phyloP scores from a whole-genome alignment of 2,113 vertebrate species.

The Percopsis transmontana region DNA sequence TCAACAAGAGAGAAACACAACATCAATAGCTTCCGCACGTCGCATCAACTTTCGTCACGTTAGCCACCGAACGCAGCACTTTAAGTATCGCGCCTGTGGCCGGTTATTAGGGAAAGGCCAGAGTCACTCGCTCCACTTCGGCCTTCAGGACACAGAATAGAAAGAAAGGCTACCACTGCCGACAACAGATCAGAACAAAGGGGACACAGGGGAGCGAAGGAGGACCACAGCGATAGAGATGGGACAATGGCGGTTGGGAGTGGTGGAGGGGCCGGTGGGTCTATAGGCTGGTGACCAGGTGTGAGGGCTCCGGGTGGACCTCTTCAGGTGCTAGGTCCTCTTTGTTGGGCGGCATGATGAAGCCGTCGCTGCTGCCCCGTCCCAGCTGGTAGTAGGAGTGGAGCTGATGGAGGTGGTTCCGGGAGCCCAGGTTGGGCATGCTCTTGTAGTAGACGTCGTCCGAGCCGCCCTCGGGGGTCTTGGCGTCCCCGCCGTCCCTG shows the following conservation, averaged over 20 bases:
- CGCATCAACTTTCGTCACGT: conserved; percentile 48
- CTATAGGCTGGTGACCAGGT: conserved; percentile 99
- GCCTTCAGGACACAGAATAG: conserved; percentile 77
- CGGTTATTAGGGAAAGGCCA: conserved; percentile 69
- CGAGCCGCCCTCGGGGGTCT: conserved; percentile 65
- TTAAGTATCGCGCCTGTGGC: conserved; percentile 43
- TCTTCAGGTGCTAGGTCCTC: conserved; percentile 86
- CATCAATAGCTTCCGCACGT: conserved; percentile 60
- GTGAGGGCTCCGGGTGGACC: conserved; percentile 84
- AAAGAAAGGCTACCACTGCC: conserved; percentile 85
- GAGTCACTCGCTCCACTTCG: conserved; percentile 56
- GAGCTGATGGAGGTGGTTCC: conserved; percentile 92
- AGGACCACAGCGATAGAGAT: conserved; percentile 29
- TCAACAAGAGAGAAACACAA: conserved; percentile 43
- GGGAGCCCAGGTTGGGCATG: conserved; percentile 97
- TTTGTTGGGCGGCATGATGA: conserved; percentile 91
- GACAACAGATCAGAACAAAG: conserved; percentile 79
- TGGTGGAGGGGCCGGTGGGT: conserved; percentile 10
- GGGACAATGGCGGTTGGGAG: conserved; percentile 43
- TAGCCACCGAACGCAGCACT: conserved; percentile 22
- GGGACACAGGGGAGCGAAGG: conserved; percentile 27
- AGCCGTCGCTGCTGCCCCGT: conserved; percentile 95
- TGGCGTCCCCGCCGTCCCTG: conserved; percentile 62
- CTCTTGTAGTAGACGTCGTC: conserved; percentile 99
- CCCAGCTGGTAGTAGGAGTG: conserved; percentile 97